A percentile compares a stretch with the other conserved stretches of the same genome.
Evolutionary conservation across 2,888 invertebrate genomes (phyloP).

Genomic region (Chrysopilus asiliformis): DNA sequence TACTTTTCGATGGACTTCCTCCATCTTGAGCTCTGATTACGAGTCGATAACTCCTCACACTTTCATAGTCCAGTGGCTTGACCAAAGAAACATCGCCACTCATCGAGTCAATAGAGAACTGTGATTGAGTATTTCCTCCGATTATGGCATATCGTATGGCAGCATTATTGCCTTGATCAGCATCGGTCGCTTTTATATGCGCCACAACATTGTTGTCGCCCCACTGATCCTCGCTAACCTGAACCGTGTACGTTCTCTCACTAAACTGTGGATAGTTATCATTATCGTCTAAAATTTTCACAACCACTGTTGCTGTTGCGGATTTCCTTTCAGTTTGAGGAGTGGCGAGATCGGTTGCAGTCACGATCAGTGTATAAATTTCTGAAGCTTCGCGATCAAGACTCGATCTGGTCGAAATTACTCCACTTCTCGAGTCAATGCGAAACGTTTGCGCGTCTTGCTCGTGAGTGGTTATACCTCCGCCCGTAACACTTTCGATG

Average conservation of each 20-base stretch:
- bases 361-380: slow-evolving; percentile 69
- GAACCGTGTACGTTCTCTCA: slow-evolving; percentile 76
- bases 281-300: slow-evolving; percentile 76
- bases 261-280: slow-evolving; percentile 91
- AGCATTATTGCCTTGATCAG: slow-evolving; percentile 85
- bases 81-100: slow-evolving; percentile 82
- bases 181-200: slow-evolving; percentile 74
- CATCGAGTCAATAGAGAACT: slow-evolving; percentile 87
- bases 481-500: slow-evolving; percentile 56
- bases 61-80: slow-evolving; percentile 82
- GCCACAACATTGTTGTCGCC: slow-evolving; percentile 69
- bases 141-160: slow-evolving; percentile 90
- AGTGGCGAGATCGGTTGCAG: slow-evolving; percentile 73
- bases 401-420: slow-evolving; percentile 65
- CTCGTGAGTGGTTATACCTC: slow-evolving; percentile 44
- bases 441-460: slow-evolving; percentile 67
- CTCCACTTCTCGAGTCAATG: slow-evolving; percentile 74
- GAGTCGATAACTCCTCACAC: slow-evolving; percentile 68
- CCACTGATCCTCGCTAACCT: slow-evolving; percentile 79
- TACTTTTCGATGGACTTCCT: slow-evolving; percentile 84
- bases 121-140: slow-evolving; percentile 86
- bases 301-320: slow-evolving; percentile 68
- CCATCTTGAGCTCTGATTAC: slow-evolving; percentile 93
- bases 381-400: slow-evolving; percentile 82
- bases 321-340: slow-evolving; percentile 66